Base-by-base conservation (phyloP, 92 coral and sea anemone species). In the Phymanthus crucifer region DNA sequence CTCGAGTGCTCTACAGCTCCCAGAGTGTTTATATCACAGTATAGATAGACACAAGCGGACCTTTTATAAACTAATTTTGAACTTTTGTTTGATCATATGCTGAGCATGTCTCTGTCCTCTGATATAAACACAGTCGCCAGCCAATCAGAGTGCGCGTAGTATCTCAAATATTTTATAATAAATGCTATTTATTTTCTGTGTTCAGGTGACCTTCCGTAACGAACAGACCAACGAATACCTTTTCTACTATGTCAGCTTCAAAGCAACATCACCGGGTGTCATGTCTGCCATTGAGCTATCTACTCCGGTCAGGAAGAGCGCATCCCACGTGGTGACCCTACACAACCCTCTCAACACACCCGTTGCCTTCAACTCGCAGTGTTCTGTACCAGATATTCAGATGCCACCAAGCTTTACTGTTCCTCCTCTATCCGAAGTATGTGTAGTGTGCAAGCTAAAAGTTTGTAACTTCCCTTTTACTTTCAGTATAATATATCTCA, bases 331-430 rank as follows among this genome's bases (percentile, higher is more conserved):
- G 68, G 91, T 95, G 48, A 95, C 98, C 54, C 68, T 95, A 26
- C 91, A 93, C 83, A 95, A 95, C 77, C 99, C 99, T 64, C 86
- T 95, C 71, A 93, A 90, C 37, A 65, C 90, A 45, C 99, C 97
- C 35, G 99, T 95, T 66, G 91, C 87, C 76, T 95, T 95, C 77
- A 93, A 86, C 66, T 88, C 97, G 4, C 95, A 91, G 85, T 90
- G 98, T 57, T 84, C 97, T 31, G 90, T 93, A 26, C 81, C 95
- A 4, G 99, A 95, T 61, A 84, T 95, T 32, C 97, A 88, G 83
- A 71, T 95, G 52, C 97, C 99, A 4, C 99, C 99, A 23, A 93
- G 80, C 85, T 95, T 95, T 81, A 95, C 97, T 7, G 95, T 95
- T 3, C 99, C 99, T 1, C 93, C 99, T 3, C 72, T 83, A 26